Conservation (phyloP, 1,140 invertebrate species). For the Atta cephalotes region DNA sequence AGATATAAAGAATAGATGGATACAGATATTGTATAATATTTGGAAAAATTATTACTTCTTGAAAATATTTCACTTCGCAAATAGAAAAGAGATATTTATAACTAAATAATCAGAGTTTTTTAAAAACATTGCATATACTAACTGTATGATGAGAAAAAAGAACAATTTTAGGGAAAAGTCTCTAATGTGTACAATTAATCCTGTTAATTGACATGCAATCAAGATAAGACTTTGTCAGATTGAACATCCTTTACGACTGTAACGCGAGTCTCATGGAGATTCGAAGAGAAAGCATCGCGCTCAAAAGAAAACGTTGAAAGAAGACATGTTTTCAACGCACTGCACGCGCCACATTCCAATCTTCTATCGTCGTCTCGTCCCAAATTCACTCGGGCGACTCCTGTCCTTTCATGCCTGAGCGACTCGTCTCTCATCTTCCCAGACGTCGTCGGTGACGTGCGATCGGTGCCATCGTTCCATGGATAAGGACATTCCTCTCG, state of each 20-base stretch:
- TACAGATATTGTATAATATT: neutral
- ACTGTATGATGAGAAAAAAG: neutral
- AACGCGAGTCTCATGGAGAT: slow-evolving; percentile 32
- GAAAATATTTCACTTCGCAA: neutral
- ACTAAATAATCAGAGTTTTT: neutral
- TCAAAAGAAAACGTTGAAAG: slow-evolving; percentile 15
- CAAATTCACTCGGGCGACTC: slow-evolving; percentile 53
- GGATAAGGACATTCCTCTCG: slow-evolving; percentile 24
- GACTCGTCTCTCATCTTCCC: slow-evolving; percentile 50
- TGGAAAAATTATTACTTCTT: neutral
- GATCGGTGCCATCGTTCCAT: slow-evolving; percentile 41
- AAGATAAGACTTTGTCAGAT: slow-evolving; percentile 30
- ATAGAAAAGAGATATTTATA: neutral
- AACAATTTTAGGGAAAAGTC: neutral
- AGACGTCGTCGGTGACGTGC: slow-evolving; percentile 16
- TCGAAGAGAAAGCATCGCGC: slow-evolving; percentile 53
- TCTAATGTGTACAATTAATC: neutral
- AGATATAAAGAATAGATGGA: neutral
- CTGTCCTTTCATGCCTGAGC: neutral
- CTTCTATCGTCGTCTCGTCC: slow-evolving; percentile 42
- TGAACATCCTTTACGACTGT: slow-evolving; percentile 14
- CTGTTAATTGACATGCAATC: slow-evolving; percentile 23
- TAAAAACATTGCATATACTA: neutral
- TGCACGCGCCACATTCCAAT: slow-evolving; percentile 64
- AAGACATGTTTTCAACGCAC: slow-evolving; percentile 9